A percentile compares a stretch with the other conserved stretches of the same genome.
These are phyloP conservation scores for Neomonachus schauinslandi DNA, from an alignment of 2,113 vertebrate genomes.

Conservation along the genomic window DNA sequence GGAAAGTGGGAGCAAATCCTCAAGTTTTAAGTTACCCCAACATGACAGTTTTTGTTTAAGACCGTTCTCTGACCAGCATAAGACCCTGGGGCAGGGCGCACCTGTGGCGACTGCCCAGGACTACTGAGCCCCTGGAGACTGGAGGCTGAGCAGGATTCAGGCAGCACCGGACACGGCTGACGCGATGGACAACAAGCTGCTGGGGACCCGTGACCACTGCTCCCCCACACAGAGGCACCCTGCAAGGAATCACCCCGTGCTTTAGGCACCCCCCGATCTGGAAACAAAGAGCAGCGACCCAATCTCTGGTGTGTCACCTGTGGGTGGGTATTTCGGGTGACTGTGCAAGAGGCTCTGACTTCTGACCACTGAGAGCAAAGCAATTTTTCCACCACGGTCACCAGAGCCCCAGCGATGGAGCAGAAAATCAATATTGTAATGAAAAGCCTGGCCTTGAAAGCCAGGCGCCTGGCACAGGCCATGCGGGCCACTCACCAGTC, in stretches of 20 bases:
- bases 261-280: constrained; percentile 62
- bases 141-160: background rate
- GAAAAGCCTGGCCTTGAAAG: constrained; percentile 19
- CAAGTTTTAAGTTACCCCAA: background rate
- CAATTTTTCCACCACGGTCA: constrained; percentile 70
- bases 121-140: too few species aligned
- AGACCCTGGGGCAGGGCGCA: fast-evolving
- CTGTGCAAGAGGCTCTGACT: background rate
- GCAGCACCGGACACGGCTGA: fast-evolving
- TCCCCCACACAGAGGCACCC: background rate
- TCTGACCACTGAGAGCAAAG: constrained; percentile 61
- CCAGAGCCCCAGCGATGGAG: background rate
- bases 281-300: constrained; percentile 65
- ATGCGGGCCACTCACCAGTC: constrained; percentile 87
- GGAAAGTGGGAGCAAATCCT: background rate
- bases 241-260: background rate
- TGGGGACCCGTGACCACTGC: fast-evolving
- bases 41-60: background rate
- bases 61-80: background rate
- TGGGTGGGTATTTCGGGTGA: constrained; percentile 65
- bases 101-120: background rate
- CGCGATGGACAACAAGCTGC: fast-evolving
- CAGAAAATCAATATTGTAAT: constrained; percentile 40
- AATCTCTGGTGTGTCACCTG: constrained; percentile 68
- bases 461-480: fast-evolving